These are phyloP conservation scores for Mellivora capensis DNA, from an alignment of 2,113 vertebrate genomes.

Conservation along the genomic window DNA sequence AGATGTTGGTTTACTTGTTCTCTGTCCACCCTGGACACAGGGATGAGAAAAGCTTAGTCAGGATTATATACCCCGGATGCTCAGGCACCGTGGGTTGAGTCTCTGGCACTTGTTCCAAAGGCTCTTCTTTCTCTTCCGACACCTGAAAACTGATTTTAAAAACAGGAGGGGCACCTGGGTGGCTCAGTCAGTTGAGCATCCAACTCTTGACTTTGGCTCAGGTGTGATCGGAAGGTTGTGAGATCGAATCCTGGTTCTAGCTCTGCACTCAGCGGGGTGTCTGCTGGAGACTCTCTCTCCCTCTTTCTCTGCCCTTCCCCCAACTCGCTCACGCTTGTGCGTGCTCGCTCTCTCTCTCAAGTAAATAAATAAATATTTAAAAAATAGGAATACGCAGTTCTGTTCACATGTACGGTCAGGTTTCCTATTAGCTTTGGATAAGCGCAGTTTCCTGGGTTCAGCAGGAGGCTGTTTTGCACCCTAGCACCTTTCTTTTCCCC, in stretches of 20 bases:
- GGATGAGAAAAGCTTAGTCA: background rate
- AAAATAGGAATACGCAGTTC: background rate
- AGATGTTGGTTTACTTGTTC: background rate
- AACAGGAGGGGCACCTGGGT: background rate
- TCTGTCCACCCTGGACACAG: background rate
- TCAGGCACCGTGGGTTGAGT: rapidly evolving
- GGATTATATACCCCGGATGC: background rate
- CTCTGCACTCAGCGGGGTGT: background rate
- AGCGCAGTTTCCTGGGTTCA: background rate
- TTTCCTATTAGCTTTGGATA: background rate
- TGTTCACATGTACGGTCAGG: background rate
- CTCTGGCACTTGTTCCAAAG: background rate
- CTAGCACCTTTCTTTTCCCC: background rate
- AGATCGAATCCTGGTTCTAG: background rate
- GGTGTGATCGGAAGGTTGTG: background rate
- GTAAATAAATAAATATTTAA: background rate
- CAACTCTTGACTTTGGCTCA: background rate
- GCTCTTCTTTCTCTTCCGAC: background rate
- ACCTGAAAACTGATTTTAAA: background rate
- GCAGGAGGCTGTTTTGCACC: background rate
- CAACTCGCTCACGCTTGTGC: background rate
- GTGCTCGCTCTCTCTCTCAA: background rate
- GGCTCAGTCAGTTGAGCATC: background rate
- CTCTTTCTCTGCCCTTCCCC: background rate
- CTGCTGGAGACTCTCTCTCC: background rate